Base-by-base conservation (phyloP, 2,888 invertebrate species). In the Glaucopsyche alexis region DNA sequence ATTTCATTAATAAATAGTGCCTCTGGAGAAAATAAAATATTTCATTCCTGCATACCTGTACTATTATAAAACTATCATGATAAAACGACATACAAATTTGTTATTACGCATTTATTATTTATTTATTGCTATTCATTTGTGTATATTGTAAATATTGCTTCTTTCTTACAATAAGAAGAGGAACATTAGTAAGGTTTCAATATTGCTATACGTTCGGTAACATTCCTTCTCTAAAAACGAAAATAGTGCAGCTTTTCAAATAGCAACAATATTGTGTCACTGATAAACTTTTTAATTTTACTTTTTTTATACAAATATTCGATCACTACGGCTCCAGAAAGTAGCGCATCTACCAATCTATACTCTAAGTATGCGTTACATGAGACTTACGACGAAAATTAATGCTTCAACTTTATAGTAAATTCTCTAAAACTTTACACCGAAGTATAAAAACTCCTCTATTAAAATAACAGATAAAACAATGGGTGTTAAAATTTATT, bases 1-100 rank as follows among this genome's bases (percentile, higher is more conserved):
- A 91, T 85, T 85, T 84, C 80, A 93, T 94, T 93, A 93, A 94
- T 94, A 94, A 94, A 93, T 94, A 94, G 92, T 94, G 87, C 89
- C 92, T 93, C 93, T 93, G 90, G 91, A 94, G 91, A 91, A 94
- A 93, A 93, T 88, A 91, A 93, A 93, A 93, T 91, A 91, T 82
- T 84, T 87, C 85, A 84, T 85, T 91, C 90, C 87, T 88, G 90
- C 84, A 85, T 86, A 87, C 29, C 87, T 91, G 90, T 90, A 86
- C 89, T 90, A 89, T 88, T 86, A 91, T 92, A 90, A 91, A 92
- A 92, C 93, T 93, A 93, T 92, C 87, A 90, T 84, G 88, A 90
- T 91, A 92, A 91, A 91, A 90, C 77, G 87, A 88, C 88, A 90
- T 93, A 93, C 90, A 93, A 92, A 91, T 88, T 87, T 90, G 89